These are phyloP conservation scores for Platysternon megacephalum DNA, from an alignment of 2,113 vertebrate genomes.

Conservation along the genomic window DNA sequence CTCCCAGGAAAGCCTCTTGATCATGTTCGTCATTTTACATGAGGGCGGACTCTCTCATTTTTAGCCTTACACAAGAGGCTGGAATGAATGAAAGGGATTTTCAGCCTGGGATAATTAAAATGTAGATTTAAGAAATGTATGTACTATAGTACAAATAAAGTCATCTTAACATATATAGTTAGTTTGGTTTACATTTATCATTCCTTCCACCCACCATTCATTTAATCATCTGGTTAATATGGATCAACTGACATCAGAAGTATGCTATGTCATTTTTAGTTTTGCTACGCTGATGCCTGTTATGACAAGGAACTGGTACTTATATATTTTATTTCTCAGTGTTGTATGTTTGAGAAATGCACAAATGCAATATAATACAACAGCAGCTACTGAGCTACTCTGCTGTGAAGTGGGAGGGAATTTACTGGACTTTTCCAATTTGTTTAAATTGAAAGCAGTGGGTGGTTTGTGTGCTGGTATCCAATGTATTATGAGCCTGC, in stretches of 20 bases:
- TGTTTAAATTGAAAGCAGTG: conserved; percentile 72
- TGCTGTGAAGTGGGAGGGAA: conserved; percentile 67
- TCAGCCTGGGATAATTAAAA: not conserved
- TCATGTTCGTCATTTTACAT: not conserved
- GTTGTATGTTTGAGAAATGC: not conserved
- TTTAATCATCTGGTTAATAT: not conserved
- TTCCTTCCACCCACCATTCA: not conserved
- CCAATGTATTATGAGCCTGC: conserved; percentile 60
- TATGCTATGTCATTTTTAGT: not conserved
- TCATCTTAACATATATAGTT: not conserved
- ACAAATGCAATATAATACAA: not conserved
- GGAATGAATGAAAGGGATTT: not conserved
- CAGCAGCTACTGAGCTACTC: conserved; percentile 57
- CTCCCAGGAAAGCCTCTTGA: not conserved
- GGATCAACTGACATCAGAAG: not conserved
- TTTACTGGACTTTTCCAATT: conserved; percentile 66
- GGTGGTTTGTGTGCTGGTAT: conserved; percentile 66
- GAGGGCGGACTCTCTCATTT: not conserved
- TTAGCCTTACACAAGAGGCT: not conserved
- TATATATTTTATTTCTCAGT: not conserved
- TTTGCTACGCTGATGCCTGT: not conserved
- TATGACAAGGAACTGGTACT: not conserved
- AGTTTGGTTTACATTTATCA: not conserved
- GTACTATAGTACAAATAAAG: not conserved
- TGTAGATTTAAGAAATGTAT: not conserved